A percentile compares a stretch with the other conserved stretches of the same genome.
These are phyloP conservation scores for Pyrocoelia pectoralis DNA, from an alignment of 2,888 invertebrate genomes.

Conservation along the genomic window DNA sequence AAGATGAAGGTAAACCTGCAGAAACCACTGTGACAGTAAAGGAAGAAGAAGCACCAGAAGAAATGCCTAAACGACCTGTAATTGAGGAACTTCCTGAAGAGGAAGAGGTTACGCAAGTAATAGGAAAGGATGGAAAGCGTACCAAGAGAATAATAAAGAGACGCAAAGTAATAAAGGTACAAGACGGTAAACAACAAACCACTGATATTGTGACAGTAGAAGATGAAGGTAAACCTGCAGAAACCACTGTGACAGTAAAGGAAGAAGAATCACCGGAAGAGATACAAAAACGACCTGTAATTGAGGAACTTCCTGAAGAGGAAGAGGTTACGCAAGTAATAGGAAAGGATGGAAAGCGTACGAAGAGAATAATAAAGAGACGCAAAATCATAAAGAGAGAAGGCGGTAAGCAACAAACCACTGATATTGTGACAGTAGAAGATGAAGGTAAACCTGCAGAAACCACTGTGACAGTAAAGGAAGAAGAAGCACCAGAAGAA, in stretches of 20 bases:
- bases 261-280: constrained; percentile 47
- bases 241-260: constrained; percentile 50
- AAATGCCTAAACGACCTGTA: constrained; percentile 46
- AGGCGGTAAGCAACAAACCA: constrained; percentile 46
- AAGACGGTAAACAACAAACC: constrained; percentile 56
- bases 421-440: constrained; percentile 56
- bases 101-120: constrained; percentile 45
- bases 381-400: constrained; percentile 43
- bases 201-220: constrained; percentile 61
- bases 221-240: constrained; percentile 58
- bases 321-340: constrained; percentile 49
- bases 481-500: no score
- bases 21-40: constrained; percentile 38
- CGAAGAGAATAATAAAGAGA: constrained; percentile 44
- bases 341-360: constrained; percentile 49
- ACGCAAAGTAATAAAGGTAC: constrained; percentile 58
- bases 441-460: constrained; percentile 51
- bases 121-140: constrained; percentile 43
- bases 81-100: constrained; percentile 38
- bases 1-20: constrained; percentile 45
- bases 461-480: constrained; percentile 48
- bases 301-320: constrained; percentile 45
- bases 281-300: constrained; percentile 39
- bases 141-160: constrained; percentile 54
- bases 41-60: constrained; percentile 43